phyloP scores from a whole-genome alignment of 2,888 invertebrate species.

The Adineta ricciae region DNA sequence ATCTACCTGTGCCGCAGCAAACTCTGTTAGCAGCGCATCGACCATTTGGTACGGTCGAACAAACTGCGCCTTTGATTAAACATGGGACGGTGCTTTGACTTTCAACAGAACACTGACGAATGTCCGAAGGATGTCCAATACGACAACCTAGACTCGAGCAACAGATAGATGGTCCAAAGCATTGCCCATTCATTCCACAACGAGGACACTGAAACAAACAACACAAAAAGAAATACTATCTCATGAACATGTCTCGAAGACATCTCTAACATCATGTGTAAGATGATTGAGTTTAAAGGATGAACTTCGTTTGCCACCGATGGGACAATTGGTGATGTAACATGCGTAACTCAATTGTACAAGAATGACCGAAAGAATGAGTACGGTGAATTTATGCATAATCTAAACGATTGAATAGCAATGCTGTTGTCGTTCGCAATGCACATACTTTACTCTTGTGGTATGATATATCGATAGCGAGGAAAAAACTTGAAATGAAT shows the following conservation, averaged over 20 bases:
- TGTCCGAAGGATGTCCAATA: constrained; percentile 23
- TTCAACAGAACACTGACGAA: constrained; percentile 21
- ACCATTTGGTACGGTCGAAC: constrained; percentile 19
- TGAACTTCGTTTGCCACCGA: constrained; percentile 28
- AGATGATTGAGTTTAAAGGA: neutral
- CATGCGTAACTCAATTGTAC: constrained; percentile 13
- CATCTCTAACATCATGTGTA: neutral
- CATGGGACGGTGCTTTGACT: constrained; percentile 9
- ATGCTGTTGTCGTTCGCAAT: neutral
- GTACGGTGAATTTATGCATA: neutral
- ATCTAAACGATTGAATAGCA: neutral
- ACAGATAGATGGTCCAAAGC: constrained; percentile 31
- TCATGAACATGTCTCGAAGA: neutral
- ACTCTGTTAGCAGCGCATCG: constrained; percentile 25
- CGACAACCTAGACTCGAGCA: constrained; percentile 23
- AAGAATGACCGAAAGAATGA: neutral
- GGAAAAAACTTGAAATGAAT: neutral
- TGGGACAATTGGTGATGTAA: constrained; percentile 32
- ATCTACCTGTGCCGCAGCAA: constrained; percentile 25
- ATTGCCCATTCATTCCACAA: constrained; percentile 20
- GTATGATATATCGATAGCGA: neutral
- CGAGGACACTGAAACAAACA: constrained; percentile 17
- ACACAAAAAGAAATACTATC: neutral
- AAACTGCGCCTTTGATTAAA: constrained; percentile 11
- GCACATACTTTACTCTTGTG: no score